phyloP scores from a whole-genome alignment of 2,797 vertebrate species.

The Rhynchonycteris naso region DNA sequence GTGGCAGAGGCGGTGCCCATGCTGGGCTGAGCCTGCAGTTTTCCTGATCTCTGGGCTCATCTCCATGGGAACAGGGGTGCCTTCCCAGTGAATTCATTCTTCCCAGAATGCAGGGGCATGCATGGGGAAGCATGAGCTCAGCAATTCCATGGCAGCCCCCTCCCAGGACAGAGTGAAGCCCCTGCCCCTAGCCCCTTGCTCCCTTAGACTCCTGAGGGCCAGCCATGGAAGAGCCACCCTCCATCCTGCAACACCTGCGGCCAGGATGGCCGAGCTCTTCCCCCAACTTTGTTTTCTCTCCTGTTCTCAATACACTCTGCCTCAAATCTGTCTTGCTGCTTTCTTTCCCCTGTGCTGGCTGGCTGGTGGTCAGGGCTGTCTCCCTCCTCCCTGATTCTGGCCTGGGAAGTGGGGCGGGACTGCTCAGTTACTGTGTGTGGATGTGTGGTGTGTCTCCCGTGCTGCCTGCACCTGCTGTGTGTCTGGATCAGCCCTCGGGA shows the following conservation, averaged over 20 bases:
- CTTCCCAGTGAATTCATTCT: slow-evolving; percentile 73
- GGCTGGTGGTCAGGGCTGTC: not conserved
- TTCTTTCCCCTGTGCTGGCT: slow-evolving; percentile 59
- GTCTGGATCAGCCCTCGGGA: not conserved
- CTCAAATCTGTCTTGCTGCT: slow-evolving; percentile 73
- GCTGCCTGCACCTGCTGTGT: not conserved
- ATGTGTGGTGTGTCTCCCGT: not conserved
- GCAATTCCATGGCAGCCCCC: not conserved
- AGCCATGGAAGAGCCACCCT: not conserved
- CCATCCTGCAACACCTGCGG: not conserved
- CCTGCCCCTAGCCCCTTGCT: slow-evolving; percentile 51
- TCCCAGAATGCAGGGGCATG: slow-evolving; percentile 44
- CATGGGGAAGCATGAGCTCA: not conserved
- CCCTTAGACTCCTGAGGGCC: not conserved
- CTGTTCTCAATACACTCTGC: slow-evolving; percentile 79
- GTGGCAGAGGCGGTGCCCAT: slow-evolving; percentile 67
- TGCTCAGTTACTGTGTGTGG: not conserved
- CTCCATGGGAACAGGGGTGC: slow-evolving; percentile 78
- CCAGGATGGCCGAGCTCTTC: slow-evolving; percentile 33
- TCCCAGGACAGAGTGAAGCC: slow-evolving; percentile 30
- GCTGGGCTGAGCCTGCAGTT: slow-evolving; percentile 69
- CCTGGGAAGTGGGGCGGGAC: not conserved
- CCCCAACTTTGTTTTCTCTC: slow-evolving; percentile 45
- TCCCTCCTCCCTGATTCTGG: not conserved
- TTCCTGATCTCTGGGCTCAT: slow-evolving; percentile 57